Base-by-base conservation (phyloP, 1,140 invertebrate species). In the Pantala flavescens region DNA sequence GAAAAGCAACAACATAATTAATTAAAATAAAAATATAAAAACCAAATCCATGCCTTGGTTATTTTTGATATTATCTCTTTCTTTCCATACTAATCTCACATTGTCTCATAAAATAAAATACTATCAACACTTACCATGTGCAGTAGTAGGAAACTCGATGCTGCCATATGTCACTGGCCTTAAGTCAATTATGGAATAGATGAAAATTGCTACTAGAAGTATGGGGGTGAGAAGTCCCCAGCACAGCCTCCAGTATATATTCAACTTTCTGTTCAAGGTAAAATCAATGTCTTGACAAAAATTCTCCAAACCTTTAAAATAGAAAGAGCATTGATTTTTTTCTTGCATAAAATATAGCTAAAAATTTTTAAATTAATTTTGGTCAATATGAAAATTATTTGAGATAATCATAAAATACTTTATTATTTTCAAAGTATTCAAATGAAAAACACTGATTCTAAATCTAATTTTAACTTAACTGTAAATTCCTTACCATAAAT, bases 241-340 rank as follows among this genome's bases (percentile, higher is more conserved):
- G 76, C 91, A 93, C 14, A 91, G 79, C 73, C 90, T 87, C 93
- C 93, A 95, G 80, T 92, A 94, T 0, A 88, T 77, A 0, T 88
- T 87, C 0, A 92, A 86, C 75, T 86, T 86, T n/a, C 85, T 85
- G 3, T 87, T 87, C 73, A 91, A 82, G 93, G 95, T 95, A 78
- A 91, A 91, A 78, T 93, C 87, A 1, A 93, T 83, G 78, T 95
- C 93, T 43, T 87, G 81, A 75, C 89, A 87, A 73, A 94, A 86
- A 77, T 91, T 90, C 74, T 89, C 86, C 49, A 92, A 77, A 3
- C 88, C 88, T 89, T 72, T 63, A 79, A 78, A 71, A 77, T 70
- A 49, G 36, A 74, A n/a, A 49, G 9, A 49, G 43, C 12, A 19
- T 63, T 21, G 49, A 3, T 19, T 16, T 63, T 21, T 11, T 49